A percentile compares a stretch with the other conserved stretches of the same genome.
phyloP scores from a whole-genome alignment of 2,888 invertebrate species.

The Cylindroiulus punctatus region DNA sequence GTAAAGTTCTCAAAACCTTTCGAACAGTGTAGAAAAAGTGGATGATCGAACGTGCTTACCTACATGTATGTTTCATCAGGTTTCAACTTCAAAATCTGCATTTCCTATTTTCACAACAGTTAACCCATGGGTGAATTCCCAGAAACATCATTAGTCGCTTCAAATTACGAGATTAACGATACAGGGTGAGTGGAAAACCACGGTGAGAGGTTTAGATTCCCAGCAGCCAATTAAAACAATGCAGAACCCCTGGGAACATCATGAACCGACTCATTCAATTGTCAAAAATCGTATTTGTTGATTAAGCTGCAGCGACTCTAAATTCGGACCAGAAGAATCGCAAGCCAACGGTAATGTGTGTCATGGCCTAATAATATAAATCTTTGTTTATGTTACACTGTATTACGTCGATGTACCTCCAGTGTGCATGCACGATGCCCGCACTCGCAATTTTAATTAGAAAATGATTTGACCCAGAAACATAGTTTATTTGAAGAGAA shows the following conservation, averaged over 20 bases:
- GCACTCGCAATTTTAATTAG: constrained; percentile 10
- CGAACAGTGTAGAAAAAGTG: too few relatives aligned
- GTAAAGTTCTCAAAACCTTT: neutral
- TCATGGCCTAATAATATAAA: neutral
- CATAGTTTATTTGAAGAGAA: constrained; percentile 16
- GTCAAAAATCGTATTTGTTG: neutral
- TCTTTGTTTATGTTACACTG: neutral
- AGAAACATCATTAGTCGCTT: too few relatives aligned
- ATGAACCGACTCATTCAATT: neutral
- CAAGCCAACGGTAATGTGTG: neutral
- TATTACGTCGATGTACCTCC: neutral
- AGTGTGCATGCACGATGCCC: neutral
- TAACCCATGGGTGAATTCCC: too few relatives aligned
- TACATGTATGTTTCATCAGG: neutral
- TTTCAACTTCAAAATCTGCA: too few relatives aligned
- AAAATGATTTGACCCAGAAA: constrained; percentile 42
- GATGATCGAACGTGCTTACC: neutral
- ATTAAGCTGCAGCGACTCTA: neutral
- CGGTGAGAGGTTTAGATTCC: too few relatives aligned
- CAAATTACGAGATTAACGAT: too few relatives aligned
- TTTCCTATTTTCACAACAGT: too few relatives aligned
- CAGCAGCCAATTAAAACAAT: neutral
- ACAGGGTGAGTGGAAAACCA: too few relatives aligned
- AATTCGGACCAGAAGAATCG: neutral
- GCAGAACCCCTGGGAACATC: neutral